Evolutionary conservation across 2,113 vertebrate genomes (phyloP), one percentile per base, ranked within the genome.

Genomic region (Aix galericulata): DNA sequence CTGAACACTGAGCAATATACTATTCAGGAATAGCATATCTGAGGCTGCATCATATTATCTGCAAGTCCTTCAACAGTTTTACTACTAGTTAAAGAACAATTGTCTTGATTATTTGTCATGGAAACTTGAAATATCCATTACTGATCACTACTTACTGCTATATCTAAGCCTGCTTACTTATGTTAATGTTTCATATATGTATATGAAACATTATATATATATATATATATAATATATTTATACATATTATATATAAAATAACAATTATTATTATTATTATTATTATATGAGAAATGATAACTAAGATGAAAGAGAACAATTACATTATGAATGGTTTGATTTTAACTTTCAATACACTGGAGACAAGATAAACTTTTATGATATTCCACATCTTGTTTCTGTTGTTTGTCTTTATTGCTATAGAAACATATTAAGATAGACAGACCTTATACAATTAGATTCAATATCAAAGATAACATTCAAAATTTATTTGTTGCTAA

Each of bases 371-470:
- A 62, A 46, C 7, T 53, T 67, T 3, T 9, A 25, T 34, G 13
- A 34, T 74, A 55, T 4, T 9, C 21, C 29, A 18, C 0, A 0
- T 18, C 13, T 34, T 77, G 0, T 38, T 92, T 75, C 52, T 79
- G 17, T 11, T 55, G 5, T 36, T 85, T 72, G 11, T 3, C 26
- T 48, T 90, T 67, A 36, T 68, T 68, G 17, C 3, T 64, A 1
- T 55, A 6, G 21, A 86, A 79, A 55, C 2, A 16, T 9, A 50
- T 7, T 36, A 74, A 31, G 7, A 23, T 42, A 62, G 3, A 81
- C 18, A 42, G 31, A 74, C 1, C 8, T 26, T 76, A 73, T 22
- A 73, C 80, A 36, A 31, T 25, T 44, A 56, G 6, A 3, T 29
- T 50, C 9, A 55, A 34, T 64, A 73, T 8, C 18, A 73, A 88